Evolutionary conservation across 2,113 vertebrate genomes (phyloP).

Genomic region (Trochalopteron elliotii): DNA sequence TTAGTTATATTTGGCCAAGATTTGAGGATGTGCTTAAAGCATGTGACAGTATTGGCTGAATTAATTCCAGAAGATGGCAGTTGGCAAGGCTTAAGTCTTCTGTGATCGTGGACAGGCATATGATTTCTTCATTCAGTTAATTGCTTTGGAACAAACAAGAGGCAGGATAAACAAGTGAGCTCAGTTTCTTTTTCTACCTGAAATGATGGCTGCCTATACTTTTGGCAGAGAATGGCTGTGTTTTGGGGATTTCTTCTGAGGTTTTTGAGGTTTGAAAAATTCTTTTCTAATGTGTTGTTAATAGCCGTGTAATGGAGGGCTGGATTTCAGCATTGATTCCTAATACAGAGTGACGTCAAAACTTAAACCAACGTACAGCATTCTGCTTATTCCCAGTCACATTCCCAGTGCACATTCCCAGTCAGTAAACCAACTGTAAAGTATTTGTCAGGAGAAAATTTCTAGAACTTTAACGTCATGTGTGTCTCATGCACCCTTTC

Average conservation of each 20-base stretch:
- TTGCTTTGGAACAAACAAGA: background rate
- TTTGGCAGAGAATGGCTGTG: background rate
- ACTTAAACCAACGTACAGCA: background rate
- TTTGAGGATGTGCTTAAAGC: background rate
- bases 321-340: background rate
- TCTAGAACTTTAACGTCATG: background rate
- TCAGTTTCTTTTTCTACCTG: background rate
- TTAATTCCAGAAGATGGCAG: background rate
- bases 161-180: background rate
- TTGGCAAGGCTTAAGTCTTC: background rate
- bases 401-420: background rate
- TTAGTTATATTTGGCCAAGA: background rate
- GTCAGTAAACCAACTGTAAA: background rate
- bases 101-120: background rate
- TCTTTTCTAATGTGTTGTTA: background rate
- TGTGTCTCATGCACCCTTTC: background rate
- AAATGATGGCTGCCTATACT: background rate
- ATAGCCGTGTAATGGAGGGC: background rate
- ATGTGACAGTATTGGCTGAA: background rate
- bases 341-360: background rate
- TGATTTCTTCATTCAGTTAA: background rate
- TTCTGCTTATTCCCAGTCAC: too few species aligned
- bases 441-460: background rate
- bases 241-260: background rate
- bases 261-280: background rate